Percentiles rank a stretch among this genome's conserved stretches.
phyloP scores from a whole-genome alignment of 53 echinoderm and acorn worm genomes.

The Holothuria leucospilota region DNA sequence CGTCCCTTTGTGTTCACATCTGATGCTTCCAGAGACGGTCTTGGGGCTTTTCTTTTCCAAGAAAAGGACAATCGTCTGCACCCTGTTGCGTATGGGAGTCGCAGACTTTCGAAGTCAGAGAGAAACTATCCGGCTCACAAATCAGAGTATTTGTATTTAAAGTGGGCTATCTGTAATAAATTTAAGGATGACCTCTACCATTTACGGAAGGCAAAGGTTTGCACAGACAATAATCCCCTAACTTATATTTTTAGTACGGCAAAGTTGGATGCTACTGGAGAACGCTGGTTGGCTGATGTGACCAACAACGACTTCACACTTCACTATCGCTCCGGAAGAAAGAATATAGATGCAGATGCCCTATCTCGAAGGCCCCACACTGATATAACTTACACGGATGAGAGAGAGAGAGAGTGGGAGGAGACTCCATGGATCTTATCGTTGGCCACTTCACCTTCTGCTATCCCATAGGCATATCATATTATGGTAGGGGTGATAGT shows the following conservation, averaged over 20 bases:
- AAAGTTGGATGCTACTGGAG: slow-evolving; percentile 65
- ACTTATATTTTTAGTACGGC: slow-evolving; percentile 46
- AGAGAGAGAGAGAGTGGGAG: slow-evolving; percentile 2
- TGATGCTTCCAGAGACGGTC: slow-evolving; percentile 70
- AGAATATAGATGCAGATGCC: slow-evolving; percentile 61
- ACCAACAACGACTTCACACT: slow-evolving; percentile 56
- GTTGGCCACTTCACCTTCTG: neutral
- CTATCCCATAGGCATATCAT: neutral
- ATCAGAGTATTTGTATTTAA: slow-evolving; percentile 54
- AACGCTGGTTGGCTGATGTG: slow-evolving; percentile 69
- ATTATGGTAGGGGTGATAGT: neutral
- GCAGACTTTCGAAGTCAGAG: slow-evolving; percentile 58
- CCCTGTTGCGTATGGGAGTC: slow-evolving; percentile 73
- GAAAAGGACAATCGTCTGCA: slow-evolving; percentile 38
- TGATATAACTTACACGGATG: neutral
- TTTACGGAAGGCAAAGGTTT: slow-evolving; percentile 42
- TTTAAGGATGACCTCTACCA: slow-evolving; percentile 70
- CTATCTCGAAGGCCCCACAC: slow-evolving; percentile 55
- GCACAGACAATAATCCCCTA: slow-evolving; percentile 36
- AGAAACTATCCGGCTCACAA: slow-evolving; percentile 74
- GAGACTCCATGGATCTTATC: slow-evolving; percentile 32
- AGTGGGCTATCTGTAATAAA: slow-evolving; percentile 57
- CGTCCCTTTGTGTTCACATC: slow-evolving; percentile 57
- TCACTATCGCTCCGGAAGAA: slow-evolving; percentile 58
- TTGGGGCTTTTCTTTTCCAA: slow-evolving; percentile 67